Evolutionary conservation across 2,113 vertebrate genomes (phyloP), one percentile per base, ranked within the genome.

Genomic region (Zosterops japonicus): DNA sequence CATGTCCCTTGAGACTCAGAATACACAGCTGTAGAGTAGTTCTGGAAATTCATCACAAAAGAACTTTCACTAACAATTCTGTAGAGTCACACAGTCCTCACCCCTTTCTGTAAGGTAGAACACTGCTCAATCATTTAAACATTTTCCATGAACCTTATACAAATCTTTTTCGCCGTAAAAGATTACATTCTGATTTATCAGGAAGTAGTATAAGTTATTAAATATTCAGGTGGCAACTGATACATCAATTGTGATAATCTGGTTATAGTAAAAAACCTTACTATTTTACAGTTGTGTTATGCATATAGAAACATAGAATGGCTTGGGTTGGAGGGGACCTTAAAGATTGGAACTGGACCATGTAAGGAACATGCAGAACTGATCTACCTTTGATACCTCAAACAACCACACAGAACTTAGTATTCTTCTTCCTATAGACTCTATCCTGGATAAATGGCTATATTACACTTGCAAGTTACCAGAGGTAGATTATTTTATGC

Each of bases 291-390:
- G 24, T 14, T 44, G 21, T 36, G 14, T 69, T 71, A 29, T 0
- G 35, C 2, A 35, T 11, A 49, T 0, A 55, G 11, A 70, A 60
- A 36, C 23, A 69, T 0, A 69, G 41, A 91, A 31, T 1, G 2
- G 6, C 22, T 52, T 90, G 13, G 11, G 3, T 39, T 57, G 14
- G 31, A 75, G 79, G 4, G 3, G 25, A 91, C 31, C 25, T 53
- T 23, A 53, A 60, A 70, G 13, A 36, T 9, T 2, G 2, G 59
- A 85, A 47, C n/a, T n/a, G 47, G 12, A 64, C 47, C 77, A 41
- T 6, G 20, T 5, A 59, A 47, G 2, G 20, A 35, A 42, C 0
- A 1, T 22, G 10, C 27, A 93, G 20, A 68, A 56, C 36, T 75
- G 20, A 76, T 50, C 53, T 29, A 39, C n/a, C 29, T 92, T 19